These are phyloP conservation scores for Drosophila miranda DNA, from an alignment of 1,140 invertebrate species.

Conservation along the genomic window DNA sequence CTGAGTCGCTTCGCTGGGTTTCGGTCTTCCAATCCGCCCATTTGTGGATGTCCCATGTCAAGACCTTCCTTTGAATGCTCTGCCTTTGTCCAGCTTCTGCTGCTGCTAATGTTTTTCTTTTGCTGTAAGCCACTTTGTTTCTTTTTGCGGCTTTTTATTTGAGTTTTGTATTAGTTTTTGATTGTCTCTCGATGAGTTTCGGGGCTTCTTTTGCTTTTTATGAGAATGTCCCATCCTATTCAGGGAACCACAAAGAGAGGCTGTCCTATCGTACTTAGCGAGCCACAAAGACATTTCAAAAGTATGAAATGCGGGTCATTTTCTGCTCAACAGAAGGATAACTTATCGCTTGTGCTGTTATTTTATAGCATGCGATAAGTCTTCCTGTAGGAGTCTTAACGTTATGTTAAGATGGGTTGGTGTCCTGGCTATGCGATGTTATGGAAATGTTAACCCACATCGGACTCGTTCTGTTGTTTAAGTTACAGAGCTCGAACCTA, in stretches of 20 bases:
- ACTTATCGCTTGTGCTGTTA: background rate
- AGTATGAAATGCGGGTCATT: background rate
- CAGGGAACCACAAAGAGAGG: background rate
- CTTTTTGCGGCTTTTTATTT: slow-evolving; percentile 57
- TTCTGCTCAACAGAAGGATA: background rate
- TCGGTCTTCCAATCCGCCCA: slow-evolving; percentile 1
- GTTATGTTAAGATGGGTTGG: slow-evolving; percentile 14
- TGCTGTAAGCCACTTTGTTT: background rate
- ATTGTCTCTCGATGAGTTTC: slow-evolving; percentile 38
- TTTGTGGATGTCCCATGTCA: slow-evolving; percentile 19
- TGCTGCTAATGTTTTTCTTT: slow-evolving; percentile 4
- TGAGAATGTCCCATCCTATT: slow-evolving; percentile 1
- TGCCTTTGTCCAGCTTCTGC: no score
- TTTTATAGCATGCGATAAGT: slow-evolving; percentile 53
- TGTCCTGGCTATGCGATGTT: slow-evolving; percentile 29
- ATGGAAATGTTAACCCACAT: slow-evolving; percentile 1
- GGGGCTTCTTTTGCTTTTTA: background rate
- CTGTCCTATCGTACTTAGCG: background rate
- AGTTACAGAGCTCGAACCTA: background rate
- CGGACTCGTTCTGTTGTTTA: no score
- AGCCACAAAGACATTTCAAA: background rate
- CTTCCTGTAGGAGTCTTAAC: background rate
- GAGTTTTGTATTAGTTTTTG: slow-evolving; percentile 55
- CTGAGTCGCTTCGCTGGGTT: slow-evolving; percentile 23
- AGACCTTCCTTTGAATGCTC: slow-evolving; percentile 14